Conservation (phyloP, 1,140 invertebrate genomes). For the Nixonia krombeini region DNA sequence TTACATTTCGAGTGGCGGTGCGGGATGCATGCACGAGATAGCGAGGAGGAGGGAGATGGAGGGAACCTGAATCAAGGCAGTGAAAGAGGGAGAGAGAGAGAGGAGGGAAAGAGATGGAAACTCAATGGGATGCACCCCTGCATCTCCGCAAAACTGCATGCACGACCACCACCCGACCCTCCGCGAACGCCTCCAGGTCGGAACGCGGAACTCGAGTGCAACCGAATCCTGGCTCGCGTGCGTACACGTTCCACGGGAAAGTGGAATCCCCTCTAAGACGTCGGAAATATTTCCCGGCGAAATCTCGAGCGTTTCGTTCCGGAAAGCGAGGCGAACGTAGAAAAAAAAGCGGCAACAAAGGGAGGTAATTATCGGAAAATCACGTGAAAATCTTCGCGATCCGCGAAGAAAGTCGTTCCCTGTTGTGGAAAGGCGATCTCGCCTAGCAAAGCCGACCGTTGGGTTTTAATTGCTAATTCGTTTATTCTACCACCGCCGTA, state of each 20-base stretch:
- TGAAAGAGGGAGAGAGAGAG: neutral
- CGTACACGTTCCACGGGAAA: no score
- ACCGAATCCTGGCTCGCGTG: no score
- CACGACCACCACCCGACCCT: no score
- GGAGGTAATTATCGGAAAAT: constrained; percentile 4
- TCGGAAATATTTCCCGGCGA: constrained; percentile 2
- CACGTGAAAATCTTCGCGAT: no score
- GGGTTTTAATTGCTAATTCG: no score
- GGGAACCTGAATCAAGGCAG: neutral
- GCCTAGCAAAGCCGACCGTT: no score
- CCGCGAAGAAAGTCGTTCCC: no score
- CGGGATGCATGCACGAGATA: neutral
- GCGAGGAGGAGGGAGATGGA: neutral
- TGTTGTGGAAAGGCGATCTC: no score
- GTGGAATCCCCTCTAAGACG: no score
- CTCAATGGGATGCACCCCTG: constrained; percentile 19
- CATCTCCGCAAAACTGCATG: constrained; percentile 35
- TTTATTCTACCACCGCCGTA: no score
- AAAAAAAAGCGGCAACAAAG: neutral
- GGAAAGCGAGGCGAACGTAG: neutral
- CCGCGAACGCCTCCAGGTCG: constrained; percentile 15
- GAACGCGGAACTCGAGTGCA: constrained; percentile 22
- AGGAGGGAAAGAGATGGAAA: neutral
- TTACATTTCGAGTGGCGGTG: constrained; percentile 6
- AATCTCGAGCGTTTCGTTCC: constrained; percentile 1